These are phyloP conservation scores for Tribolium castaneum DNA, from an alignment of 1,140 invertebrate genomes.

Conservation along the genomic window DNA sequence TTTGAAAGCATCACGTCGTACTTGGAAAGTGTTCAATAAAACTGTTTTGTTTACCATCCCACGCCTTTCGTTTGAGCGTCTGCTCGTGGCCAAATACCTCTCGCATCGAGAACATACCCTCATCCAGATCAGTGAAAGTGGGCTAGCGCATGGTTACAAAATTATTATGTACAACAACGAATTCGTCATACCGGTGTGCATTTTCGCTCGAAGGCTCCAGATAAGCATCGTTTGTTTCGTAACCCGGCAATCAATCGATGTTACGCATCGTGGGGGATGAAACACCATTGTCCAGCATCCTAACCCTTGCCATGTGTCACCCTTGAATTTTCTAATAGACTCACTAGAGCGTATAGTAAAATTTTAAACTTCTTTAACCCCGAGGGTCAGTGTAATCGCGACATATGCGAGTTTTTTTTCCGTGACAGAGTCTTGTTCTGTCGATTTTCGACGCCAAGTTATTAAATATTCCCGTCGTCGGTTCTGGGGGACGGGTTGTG, in stretches of 20 bases:
- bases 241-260: slow-evolving; percentile 2
- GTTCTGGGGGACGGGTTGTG: slow-evolving; percentile 44
- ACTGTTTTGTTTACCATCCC: not conserved
- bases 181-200: not conserved
- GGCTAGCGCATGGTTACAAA: not conserved
- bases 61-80: not conserved
- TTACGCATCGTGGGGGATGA: slow-evolving; percentile 19
- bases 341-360: slow-evolving; percentile 10
- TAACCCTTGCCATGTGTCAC: slow-evolving; percentile 29
- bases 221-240: not conserved
- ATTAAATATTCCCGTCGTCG: slow-evolving; percentile 44
- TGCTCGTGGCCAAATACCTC: not conserved
- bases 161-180: not conserved
- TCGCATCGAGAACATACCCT: not conserved
- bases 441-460: slow-evolving; percentile 27
- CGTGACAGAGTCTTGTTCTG: not conserved
- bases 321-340: slow-evolving; percentile 11
- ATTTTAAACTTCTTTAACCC: slow-evolving; percentile 22
- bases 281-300: slow-evolving; percentile 17
- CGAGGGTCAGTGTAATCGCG: slow-evolving; percentile 5
- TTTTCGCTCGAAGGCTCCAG: not conserved
- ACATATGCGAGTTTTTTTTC: slow-evolving; percentile 16
- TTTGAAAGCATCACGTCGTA: not conserved
- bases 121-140: not conserved
- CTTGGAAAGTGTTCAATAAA: not conserved